These are phyloP conservation scores for Drosophila asahinai DNA, from an alignment of 1,140 invertebrate species.

Conservation along the genomic window DNA sequence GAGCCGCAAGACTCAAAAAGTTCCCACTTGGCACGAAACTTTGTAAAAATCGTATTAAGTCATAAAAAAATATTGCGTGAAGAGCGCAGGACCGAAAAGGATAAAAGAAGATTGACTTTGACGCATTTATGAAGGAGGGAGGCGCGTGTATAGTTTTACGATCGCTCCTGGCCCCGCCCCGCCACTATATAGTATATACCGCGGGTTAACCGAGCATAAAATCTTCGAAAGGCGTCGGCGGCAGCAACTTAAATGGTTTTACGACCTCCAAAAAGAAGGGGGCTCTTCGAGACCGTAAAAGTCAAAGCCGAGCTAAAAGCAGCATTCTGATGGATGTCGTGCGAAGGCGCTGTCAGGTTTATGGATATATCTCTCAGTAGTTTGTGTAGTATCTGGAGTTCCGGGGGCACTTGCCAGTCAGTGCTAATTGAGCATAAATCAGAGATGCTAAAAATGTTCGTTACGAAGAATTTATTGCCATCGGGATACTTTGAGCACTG, in stretches of 20 bases:
- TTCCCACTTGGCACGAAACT: constrained; percentile 25
- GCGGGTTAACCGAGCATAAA: constrained; percentile 77
- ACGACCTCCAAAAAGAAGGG: constrained; percentile 45
- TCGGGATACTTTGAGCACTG: constrained; percentile 52
- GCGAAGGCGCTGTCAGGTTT: constrained; percentile 59
- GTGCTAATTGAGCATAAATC: constrained; percentile 80
- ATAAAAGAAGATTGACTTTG: constrained; percentile 70
- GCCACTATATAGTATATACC: constrained; percentile 29
- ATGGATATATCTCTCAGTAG: constrained; percentile 47
- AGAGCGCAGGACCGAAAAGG: constrained; percentile 34
- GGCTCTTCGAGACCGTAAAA: constrained; percentile 61
- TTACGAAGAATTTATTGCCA: constrained; percentile 69
- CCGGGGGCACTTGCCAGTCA: constrained; percentile 19
- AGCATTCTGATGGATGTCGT: constrained; percentile 76
- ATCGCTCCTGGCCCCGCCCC: constrained; percentile 34
- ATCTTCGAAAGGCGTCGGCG: constrained; percentile 69
- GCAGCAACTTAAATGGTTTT: constrained; percentile 76
- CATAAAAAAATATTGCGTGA: constrained; percentile 59
- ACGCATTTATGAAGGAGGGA: constrained; percentile 67
- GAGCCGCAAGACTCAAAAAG: constrained; percentile 54
- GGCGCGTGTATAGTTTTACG: constrained; percentile 78
- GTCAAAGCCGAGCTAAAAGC: constrained; percentile 59
- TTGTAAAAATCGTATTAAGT: constrained; percentile 63
- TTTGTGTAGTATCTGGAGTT: constrained; percentile 11
- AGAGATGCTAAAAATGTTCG: constrained; percentile 59